phyloP scores from a whole-genome alignment of 1,140 invertebrate species.

The Drosophila mauritiana region DNA sequence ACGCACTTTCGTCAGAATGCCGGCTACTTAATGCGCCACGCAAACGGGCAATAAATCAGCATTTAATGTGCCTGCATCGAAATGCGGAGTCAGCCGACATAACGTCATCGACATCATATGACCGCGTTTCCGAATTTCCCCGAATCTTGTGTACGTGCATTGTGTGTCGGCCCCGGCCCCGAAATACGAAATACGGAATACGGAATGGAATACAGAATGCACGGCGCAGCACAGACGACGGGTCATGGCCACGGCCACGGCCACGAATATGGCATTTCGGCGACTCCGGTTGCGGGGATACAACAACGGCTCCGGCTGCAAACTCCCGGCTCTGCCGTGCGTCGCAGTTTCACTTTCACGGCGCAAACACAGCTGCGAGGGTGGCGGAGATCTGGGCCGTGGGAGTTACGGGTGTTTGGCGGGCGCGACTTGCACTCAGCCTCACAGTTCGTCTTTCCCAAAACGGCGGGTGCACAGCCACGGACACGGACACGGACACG shows the following conservation, averaged over 20 bases:
- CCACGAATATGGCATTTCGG: slow-evolving; percentile 71
- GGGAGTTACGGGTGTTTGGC: slow-evolving; percentile 28
- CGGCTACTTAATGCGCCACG: slow-evolving; percentile 6
- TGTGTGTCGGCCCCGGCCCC: slow-evolving; percentile 27
- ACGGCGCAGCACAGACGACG: slow-evolving; percentile 60
- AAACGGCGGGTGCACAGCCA: slow-evolving; percentile 3
- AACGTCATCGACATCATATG: slow-evolving; percentile 60
- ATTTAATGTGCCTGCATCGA: slow-evolving; percentile 37
- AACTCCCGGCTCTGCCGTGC: slow-evolving; percentile 51
- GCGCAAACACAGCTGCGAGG: slow-evolving; percentile 26
- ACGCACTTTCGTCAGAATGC: background rate
- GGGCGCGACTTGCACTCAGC: slow-evolving; percentile 71
- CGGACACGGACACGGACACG: slow-evolving; percentile 14
- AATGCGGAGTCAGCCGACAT: slow-evolving; percentile 21
- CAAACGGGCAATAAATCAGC: slow-evolving; percentile 39
- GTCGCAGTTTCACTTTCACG: slow-evolving; percentile 74
- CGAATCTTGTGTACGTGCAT: slow-evolving; percentile 52
- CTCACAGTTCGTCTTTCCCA: slow-evolving; percentile 65
- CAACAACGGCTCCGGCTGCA: slow-evolving; percentile 34
- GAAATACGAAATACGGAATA: slow-evolving; percentile 50
- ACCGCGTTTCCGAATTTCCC: slow-evolving; percentile 72
- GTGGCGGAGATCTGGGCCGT: slow-evolving; percentile 27
- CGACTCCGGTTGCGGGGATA: slow-evolving; percentile 46
- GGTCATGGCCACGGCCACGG: slow-evolving; percentile 70
- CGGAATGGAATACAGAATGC: slow-evolving; percentile 13